Base-by-base conservation (phyloP, 2,888 invertebrate genomes). In the Zygogramma bicolorata region DNA sequence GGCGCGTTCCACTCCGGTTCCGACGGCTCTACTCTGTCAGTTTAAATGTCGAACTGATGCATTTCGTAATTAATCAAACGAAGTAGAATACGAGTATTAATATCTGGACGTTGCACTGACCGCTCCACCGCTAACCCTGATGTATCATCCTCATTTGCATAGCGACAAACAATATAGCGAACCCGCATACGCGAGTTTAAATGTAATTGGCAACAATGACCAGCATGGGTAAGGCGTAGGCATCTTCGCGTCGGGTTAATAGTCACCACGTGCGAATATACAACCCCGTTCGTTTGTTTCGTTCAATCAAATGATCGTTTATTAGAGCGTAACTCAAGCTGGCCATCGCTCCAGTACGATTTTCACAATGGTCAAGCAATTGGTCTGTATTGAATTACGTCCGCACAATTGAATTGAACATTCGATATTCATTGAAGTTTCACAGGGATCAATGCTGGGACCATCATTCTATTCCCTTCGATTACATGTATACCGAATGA, bases 141-240 rank as follows among this genome's bases (percentile, higher is more conserved):
- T 83, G 81, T 74, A 71, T 71, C 70, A 76, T 77, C 73, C 80
- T 81, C 81, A 84, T 85, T 85, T 84, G 83, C 84, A 84, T 84
- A 79, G 78, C 79, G 74, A 79, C 81, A 79, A 75, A 81, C 79
- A 81, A 81, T 82, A 82, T 77, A 79, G 82, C 83, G 42, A 80
- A 83, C 85, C 84, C 84, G 85, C 84, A 84, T 84, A 75, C 68
- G 79, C 75, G 76, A 80, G 82, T 84, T 82, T 79, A 81, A 82
- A 83, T 81, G 79, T 83, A 84, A 85, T 85, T 84, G 85, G 83
- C 84, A 81, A 81, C 81, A 83, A 83, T 84, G 84, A 84, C 85
- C 85, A 84, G 85, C 85, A 85, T 85, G 80, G 83, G 81, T 81
- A 78, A 81, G 79, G 71, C 75, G 78, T 74, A 75, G 74, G 68